Base-by-base conservation (phyloP, 2,888 invertebrate species). In the Bellardia bayeri region DNA sequence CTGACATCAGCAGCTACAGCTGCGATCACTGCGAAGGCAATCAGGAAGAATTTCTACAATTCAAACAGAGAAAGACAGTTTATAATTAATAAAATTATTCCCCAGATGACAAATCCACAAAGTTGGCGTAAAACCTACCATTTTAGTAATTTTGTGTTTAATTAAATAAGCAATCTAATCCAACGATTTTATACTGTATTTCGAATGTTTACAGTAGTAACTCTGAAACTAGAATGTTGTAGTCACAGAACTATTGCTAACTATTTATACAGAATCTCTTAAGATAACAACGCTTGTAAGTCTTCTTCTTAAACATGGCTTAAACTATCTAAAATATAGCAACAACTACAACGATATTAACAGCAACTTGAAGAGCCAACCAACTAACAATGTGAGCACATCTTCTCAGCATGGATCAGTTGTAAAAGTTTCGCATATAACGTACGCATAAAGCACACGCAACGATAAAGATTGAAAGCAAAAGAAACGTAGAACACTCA, bases 241-340 rank as follows among this genome's bases (percentile, higher is more conserved):
- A 90, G 90, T 90, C 89, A 90, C 84, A 91, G 91, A 91, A 91
- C 90, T 89, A 51, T 71, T 79, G 45, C 87, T 75, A 82, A 85
- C 91, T 91, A 92, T 92, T 92, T 92, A 92, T 92, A 92, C 91
- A 91, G 83, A 91, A 90, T 90, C 90, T 91, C 85, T 89, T 37
- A 14, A 66, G 61, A 6, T 16, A 56, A 45, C 54, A 71, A 89
- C 37, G 66, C 42, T 81, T 87, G 87, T 85, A 87, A 87, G 49
- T 54, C 78, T 56, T 81, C 81, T 82, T 66, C 68, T 75, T 63
- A 23, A 45, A 23, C 9, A 49, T 54, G 78, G 68, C 33, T 49
- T 37, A 64, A 56, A 54, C 23, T 23, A 56, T 51, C 5, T 66
- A 66, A 40, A 42, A 49, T 30, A 61, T 45, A 72, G 51, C 61